These are phyloP conservation scores for Scomber colias DNA, from an alignment of 2,113 vertebrate species.

Conservation along the genomic window DNA sequence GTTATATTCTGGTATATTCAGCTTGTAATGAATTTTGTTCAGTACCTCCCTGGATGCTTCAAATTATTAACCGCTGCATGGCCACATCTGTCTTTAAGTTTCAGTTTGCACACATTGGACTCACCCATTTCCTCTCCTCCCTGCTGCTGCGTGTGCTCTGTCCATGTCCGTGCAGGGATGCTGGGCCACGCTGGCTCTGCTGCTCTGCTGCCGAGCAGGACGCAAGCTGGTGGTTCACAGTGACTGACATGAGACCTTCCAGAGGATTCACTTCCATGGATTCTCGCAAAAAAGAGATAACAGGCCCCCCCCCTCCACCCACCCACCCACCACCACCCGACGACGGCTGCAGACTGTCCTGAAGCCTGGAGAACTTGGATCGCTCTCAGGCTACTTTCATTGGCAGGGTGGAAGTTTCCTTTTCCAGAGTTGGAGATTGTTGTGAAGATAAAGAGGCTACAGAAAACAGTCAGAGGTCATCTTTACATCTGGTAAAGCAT, in stretches of 20 bases:
- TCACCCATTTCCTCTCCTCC: slow-evolving; percentile 81
- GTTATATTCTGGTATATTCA: background rate
- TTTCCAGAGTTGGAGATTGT: background rate
- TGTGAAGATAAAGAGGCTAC: background rate
- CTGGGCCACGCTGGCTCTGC: slow-evolving; percentile 39
- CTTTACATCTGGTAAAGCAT: slow-evolving; percentile 22
- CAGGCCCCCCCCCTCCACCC: too few species aligned
- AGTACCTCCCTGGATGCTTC: too few species aligned
- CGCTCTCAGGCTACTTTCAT: slow-evolving; percentile 21
- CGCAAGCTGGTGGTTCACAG: slow-evolving; percentile 56
- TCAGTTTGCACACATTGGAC: slow-evolving; percentile 26
- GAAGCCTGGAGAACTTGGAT: background rate
- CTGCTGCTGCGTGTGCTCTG: slow-evolving; percentile 36
- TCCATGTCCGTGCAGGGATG: slow-evolving; percentile 27
- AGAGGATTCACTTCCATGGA: slow-evolving; percentile 75
- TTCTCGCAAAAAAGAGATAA: background rate
- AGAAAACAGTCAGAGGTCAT: slow-evolving; percentile 38
- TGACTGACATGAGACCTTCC: slow-evolving; percentile 61
- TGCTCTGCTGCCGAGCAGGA: slow-evolving; percentile 45
- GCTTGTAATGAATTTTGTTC: background rate
- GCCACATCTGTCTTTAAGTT: slow-evolving; percentile 6
- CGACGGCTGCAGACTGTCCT: slow-evolving; percentile 5
- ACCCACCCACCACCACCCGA: too few species aligned
- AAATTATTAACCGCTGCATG: background rate
- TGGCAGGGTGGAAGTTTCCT: slow-evolving; percentile 21